These are phyloP conservation scores for Probaryconus sp. DNA, from an alignment of 1,140 invertebrate species.

Conservation along the genomic window DNA sequence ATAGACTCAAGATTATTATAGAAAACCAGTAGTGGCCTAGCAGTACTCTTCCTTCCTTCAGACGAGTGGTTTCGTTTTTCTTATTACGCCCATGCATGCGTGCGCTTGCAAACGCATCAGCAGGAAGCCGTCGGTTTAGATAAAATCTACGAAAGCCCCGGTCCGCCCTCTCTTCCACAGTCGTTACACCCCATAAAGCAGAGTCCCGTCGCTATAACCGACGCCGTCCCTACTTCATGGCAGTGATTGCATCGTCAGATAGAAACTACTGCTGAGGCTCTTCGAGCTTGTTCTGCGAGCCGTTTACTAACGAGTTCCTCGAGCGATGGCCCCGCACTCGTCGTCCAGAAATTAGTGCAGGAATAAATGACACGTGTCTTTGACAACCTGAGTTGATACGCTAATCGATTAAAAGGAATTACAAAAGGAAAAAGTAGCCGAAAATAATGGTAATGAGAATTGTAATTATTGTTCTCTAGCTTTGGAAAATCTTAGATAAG, in stretches of 20 bases:
- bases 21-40: no score
- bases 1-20: constrained; percentile 7
- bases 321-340: constrained; percentile 6
- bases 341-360: constrained; percentile 29
- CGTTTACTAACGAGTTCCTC: constrained; percentile 36
- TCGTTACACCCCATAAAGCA: constrained; percentile 75
- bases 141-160: constrained; percentile 69
- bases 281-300: constrained; percentile 28
- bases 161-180: constrained; percentile 64
- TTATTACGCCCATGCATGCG: constrained; percentile 64
- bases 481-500: no score
- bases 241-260: constrained; percentile 53
- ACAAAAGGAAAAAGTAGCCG: no score
- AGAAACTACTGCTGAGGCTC: constrained; percentile 21
- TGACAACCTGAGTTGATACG: no score
- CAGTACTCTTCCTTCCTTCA: constrained; percentile 22
- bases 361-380: constrained; percentile 26
- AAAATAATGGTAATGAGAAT: no score
- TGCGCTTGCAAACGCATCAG: constrained; percentile 60
- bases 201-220: constrained; percentile 70
- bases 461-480: no score
- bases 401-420: no score
- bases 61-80: constrained; percentile 62
- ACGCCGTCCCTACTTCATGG: constrained; percentile 66
- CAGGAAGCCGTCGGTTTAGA: constrained; percentile 76